phyloP scores from a whole-genome alignment of 1,140 invertebrate species.

The Drosophila mayri region DNA sequence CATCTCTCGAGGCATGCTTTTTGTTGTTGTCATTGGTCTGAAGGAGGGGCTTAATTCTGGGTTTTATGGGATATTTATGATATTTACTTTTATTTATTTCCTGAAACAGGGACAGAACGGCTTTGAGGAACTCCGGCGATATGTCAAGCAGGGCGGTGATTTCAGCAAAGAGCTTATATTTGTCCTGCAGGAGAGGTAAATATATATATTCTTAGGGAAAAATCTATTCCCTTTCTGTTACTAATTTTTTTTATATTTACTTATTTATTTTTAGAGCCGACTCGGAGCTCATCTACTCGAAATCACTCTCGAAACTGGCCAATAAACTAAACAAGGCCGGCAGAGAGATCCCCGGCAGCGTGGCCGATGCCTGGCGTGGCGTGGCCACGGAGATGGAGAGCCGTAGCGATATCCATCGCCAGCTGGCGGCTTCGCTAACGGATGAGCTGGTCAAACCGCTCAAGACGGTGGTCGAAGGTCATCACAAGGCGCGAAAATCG shows the following conservation, averaged over 20 bases:
- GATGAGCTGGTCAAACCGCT: slow-evolving; percentile 97
- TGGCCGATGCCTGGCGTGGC: slow-evolving; percentile 95
- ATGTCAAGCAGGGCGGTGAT: slow-evolving; percentile 96
- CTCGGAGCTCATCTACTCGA: slow-evolving; percentile 95
- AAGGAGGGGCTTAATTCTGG: neutral
- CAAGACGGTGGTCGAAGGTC: slow-evolving; percentile 89
- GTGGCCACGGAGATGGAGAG: slow-evolving; percentile 96
- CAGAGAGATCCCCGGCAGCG: slow-evolving; percentile 91
- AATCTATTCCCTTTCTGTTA: too few species aligned
- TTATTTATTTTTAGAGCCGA: slow-evolving; percentile 90
- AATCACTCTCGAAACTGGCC: slow-evolving; percentile 94
- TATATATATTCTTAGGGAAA: too few species aligned
- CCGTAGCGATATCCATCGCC: slow-evolving; percentile 94
- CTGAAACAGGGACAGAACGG: slow-evolving; percentile 92
- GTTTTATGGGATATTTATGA: neutral
- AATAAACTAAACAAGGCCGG: slow-evolving; percentile 93
- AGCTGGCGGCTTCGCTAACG: slow-evolving; percentile 90
- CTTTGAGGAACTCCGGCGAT: slow-evolving; percentile 95
- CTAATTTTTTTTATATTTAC: too few species aligned
- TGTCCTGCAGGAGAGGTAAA: slow-evolving; percentile 95
- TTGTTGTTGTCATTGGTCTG: slow-evolving; percentile 41
- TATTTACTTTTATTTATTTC: neutral
- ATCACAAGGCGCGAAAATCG: slow-evolving; percentile 91
- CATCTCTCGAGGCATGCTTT: neutral
- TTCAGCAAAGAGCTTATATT: slow-evolving; percentile 96